Evolutionary conservation across 2,113 vertebrate species (phyloP).

Genomic region (Tragelaphus scriptus): DNA sequence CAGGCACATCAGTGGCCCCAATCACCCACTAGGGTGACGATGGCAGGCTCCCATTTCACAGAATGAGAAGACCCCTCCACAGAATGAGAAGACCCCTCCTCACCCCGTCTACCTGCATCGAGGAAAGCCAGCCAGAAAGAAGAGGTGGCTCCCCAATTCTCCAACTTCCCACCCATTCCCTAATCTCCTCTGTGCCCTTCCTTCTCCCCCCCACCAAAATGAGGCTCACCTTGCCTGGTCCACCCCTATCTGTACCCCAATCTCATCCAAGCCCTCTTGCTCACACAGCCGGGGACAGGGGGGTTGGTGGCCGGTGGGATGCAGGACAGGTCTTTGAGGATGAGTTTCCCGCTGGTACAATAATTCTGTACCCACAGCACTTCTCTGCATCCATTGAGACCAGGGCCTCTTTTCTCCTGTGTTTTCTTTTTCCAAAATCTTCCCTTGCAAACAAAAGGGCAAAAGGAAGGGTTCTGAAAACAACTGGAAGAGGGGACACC

Average conservation of each 20-base stretch:
- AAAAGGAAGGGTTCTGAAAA: background rate
- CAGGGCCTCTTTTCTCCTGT: background rate
- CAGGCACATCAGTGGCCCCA: fast-evolving
- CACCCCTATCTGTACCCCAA: background rate
- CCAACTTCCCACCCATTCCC: background rate
- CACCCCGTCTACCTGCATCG: background rate
- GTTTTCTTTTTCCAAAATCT: background rate
- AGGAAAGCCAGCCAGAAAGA: background rate
- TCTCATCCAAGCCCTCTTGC: background rate
- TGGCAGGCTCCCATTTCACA: background rate
- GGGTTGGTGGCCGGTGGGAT: no score
- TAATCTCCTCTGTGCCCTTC: background rate
- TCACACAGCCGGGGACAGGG: background rate
- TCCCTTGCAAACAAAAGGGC: background rate
- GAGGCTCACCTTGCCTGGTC: background rate
- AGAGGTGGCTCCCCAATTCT: background rate
- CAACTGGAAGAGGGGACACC: background rate
- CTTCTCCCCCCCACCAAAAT: background rate
- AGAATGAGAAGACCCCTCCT: background rate
- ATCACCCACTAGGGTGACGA: background rate
- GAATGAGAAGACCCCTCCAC: background rate
- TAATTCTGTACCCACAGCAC: background rate
- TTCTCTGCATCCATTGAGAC: background rate
- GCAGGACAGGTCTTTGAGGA: background rate
- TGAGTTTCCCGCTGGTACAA: background rate